These are phyloP conservation scores for Julus scanicus DNA, from an alignment of 2,888 invertebrate genomes.

Conservation along the genomic window DNA sequence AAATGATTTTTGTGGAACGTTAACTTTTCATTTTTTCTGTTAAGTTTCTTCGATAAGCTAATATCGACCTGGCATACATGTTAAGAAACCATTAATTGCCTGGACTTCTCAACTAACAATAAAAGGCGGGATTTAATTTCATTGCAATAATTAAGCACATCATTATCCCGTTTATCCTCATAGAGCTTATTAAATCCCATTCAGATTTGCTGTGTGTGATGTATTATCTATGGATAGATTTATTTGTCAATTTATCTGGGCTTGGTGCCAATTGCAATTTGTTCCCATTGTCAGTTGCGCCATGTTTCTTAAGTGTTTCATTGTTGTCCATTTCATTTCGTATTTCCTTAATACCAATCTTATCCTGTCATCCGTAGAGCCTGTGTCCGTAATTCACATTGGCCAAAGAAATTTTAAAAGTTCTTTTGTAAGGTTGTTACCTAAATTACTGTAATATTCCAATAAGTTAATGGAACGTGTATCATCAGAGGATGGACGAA, in stretches of 20 bases:
- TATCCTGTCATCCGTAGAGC: conserved; percentile 5
- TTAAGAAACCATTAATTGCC: background rate
- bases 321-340: background rate
- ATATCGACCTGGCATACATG: background rate
- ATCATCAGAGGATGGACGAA: background rate
- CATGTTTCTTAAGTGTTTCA: background rate
- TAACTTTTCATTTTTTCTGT: background rate
- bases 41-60: background rate
- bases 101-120: background rate
- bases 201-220: background rate
- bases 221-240: background rate
- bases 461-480: background rate
- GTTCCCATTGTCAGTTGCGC: background rate
- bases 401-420: background rate
- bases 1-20: background rate
- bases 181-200: background rate
- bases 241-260: conserved; percentile 39
- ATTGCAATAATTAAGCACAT: background rate
- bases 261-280: conserved; percentile 7
- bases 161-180: conserved; percentile 17
- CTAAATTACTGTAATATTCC: background rate
- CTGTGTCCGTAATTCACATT: background rate
- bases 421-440: background rate
- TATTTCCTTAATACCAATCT: background rate
- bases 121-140: conserved; percentile 12